Base-by-base conservation (phyloP, 2,888 invertebrate species). In the Crepidodera aurea region DNA sequence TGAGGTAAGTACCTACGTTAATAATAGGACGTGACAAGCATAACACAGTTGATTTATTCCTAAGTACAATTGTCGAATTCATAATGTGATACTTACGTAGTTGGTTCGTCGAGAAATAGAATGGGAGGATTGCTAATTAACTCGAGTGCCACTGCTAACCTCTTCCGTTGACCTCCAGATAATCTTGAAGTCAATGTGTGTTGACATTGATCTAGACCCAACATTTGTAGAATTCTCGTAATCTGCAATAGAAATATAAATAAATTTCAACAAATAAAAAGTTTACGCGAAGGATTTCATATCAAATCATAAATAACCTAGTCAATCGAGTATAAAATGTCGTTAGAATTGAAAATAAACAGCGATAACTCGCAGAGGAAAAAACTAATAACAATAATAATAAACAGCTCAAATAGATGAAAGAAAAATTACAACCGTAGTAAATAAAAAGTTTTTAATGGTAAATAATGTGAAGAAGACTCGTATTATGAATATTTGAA, bases 81-180 rank as follows among this genome's bases (percentile, higher is more conserved):
- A 22, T 22, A 13, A 25, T 16, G 37, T 22, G 10, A 50, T 54
- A 78, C 87, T 84, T 82, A 90, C 90, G 96, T 96, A 6, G 96
- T 97, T 0, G 96, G 96, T 80, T 97, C 96, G 78, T 97, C 96
- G 32, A 97, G 87, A 81, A 96, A 97, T 89, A 97, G 90, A 61
- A 97, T 89, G 12, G 94, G 92, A 3, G 97, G 98, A 81, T 98
- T 97, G 82, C 94, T 96, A 68, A 98, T 91, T 65, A 98, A 86
- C 80, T 98, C 98, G 76, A 96, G 82, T 1, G 97, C 97, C 55
- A 98, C 96, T 13, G 96, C 95, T 25, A 98, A 85, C 72, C 97
- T 86, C 80, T 98, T 98, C 74, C 89, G 89, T 82, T 98, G 97
- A 0, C 98, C 98, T 13, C 97, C 97, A 0, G 96, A 96, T 53